phyloP scores from a whole-genome alignment of 2,888 invertebrate species.

The Teleogryllus oceanicus region DNA sequence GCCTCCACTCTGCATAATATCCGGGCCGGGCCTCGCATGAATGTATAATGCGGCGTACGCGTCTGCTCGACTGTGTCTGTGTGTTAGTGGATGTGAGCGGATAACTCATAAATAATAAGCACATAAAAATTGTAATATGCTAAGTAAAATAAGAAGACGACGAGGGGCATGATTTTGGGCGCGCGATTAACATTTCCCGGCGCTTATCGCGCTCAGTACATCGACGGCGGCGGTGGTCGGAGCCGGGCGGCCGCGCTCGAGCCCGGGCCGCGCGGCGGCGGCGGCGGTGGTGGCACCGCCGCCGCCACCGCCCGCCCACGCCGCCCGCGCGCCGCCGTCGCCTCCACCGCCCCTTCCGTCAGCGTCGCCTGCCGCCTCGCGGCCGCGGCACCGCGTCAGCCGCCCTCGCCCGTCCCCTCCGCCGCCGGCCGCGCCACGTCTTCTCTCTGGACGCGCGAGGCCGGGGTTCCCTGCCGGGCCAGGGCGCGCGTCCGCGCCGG shows the following conservation, averaged over 20 bases:
- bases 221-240: background rate
- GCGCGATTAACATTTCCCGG: background rate
- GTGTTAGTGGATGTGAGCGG: background rate
- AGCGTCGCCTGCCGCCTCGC: too few species aligned
- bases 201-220: background rate
- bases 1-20: conserved; percentile 12
- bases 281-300: too few species aligned
- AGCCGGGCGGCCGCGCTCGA: background rate
- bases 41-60: background rate
- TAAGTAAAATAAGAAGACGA: background rate
- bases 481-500: too few species aligned
- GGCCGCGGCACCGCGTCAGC: too few species aligned
- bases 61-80: background rate
- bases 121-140: conserved; percentile 3
- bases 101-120: conserved; percentile 18
- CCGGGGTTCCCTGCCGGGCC: too few species aligned
- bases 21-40: background rate
- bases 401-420: too few species aligned
- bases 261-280: background rate
- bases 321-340: too few species aligned
- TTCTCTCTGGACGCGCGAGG: too few species aligned
- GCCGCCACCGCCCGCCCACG: too few species aligned
- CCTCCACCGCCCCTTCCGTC: too few species aligned
- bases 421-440: too few species aligned
- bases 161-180: too few species aligned